phyloP scores from a whole-genome alignment of 2,888 invertebrate genomes.

The Anoplius nigerrimus region DNA sequence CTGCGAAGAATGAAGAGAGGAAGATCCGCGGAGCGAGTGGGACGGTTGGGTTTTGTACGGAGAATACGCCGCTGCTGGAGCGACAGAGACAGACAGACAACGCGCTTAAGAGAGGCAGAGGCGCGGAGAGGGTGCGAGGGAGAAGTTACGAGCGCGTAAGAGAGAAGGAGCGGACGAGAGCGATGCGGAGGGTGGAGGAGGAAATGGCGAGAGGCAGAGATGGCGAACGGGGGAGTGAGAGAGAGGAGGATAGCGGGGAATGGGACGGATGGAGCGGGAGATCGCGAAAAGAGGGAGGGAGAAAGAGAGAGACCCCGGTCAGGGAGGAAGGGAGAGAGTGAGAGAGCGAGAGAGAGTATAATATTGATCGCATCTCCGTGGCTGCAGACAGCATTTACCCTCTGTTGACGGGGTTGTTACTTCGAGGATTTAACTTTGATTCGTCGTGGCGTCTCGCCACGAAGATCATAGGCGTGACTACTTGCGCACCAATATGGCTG shows the following conservation, averaged over 20 bases:
- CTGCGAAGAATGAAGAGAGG: slow-evolving; percentile 9
- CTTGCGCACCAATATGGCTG: slow-evolving; percentile 44
- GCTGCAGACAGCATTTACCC: slow-evolving; percentile 74
- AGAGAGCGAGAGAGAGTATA: slow-evolving; percentile 58
- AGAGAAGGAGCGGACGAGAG: slow-evolving; percentile 17
- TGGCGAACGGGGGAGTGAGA: slow-evolving; percentile 23
- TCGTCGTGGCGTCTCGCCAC: slow-evolving; percentile 47
- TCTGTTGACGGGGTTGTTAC: slow-evolving; percentile 73
- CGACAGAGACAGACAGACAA: slow-evolving; percentile 29
- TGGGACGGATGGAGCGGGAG: slow-evolving; percentile 29
- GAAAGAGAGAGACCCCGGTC: slow-evolving; percentile 16
- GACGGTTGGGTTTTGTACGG: background rate
- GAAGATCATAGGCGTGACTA: slow-evolving; percentile 58
- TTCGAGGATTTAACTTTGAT: slow-evolving; percentile 70
- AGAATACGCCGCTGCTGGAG: background rate
- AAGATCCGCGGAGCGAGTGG: slow-evolving; percentile 7
- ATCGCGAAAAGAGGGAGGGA: slow-evolving; percentile 14
- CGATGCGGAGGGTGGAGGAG: background rate
- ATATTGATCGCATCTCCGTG: slow-evolving; percentile 75
- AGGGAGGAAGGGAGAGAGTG: slow-evolving; percentile 20
- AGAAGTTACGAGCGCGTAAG: slow-evolving; percentile 17
- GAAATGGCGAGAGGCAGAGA: background rate
- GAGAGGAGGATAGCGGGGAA: slow-evolving; percentile 29
- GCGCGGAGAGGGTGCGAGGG: slow-evolving; percentile 17
- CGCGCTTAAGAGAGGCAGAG: slow-evolving; percentile 6